A percentile compares a stretch with the other conserved stretches of the same genome.
phyloP scores from a whole-genome alignment of 1,140 invertebrate genomes.

The Brachionus plicatilis region DNA sequence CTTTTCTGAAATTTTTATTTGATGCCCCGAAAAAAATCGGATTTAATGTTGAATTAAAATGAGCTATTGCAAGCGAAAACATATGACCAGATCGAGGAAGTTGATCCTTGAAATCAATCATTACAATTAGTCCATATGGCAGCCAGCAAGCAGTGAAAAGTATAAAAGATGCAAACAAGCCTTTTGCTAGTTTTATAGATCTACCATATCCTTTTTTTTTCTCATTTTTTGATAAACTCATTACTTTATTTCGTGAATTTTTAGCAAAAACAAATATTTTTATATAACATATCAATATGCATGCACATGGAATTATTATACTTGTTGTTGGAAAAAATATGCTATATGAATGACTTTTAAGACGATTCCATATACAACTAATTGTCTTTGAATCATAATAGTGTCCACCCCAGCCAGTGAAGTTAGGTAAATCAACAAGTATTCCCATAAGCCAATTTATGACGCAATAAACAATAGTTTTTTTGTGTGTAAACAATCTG shows the following conservation, averaged over 20 bases:
- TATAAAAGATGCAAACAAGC: neutral
- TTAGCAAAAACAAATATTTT: slow-evolving; percentile 33
- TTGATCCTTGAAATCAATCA: neutral
- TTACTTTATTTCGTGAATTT: neutral
- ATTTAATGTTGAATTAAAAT: slow-evolving; percentile 35
- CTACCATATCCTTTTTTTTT: neutral
- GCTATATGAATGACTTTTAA: slow-evolving; percentile 40
- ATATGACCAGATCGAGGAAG: neutral
- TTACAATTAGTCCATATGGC: slow-evolving; percentile 6
- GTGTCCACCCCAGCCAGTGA: slow-evolving; percentile 41
- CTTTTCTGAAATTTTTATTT: slow-evolving; percentile 12
- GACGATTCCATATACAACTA: slow-evolving; percentile 41
- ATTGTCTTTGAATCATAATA: slow-evolving; percentile 41
- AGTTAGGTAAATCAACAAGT: slow-evolving; percentile 41
- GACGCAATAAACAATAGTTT: slow-evolving; percentile 40
- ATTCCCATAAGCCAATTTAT: slow-evolving; percentile 41
- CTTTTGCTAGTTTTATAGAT: slow-evolving; percentile 35
- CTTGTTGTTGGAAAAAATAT: slow-evolving; percentile 41
- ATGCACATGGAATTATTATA: slow-evolving; percentile 2
- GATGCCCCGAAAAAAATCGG: slow-evolving; percentile 5
- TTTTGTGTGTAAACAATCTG: slow-evolving; percentile 37
- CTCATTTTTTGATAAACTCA: neutral
- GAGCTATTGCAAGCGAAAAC: neutral
- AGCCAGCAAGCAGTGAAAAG: slow-evolving; percentile 23
- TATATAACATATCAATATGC: neutral